Evolutionary conservation across 2,888 invertebrate species (phyloP), one percentile per base, ranked within the genome.

Genomic region (Amblyjoppa fuscipennis): DNA sequence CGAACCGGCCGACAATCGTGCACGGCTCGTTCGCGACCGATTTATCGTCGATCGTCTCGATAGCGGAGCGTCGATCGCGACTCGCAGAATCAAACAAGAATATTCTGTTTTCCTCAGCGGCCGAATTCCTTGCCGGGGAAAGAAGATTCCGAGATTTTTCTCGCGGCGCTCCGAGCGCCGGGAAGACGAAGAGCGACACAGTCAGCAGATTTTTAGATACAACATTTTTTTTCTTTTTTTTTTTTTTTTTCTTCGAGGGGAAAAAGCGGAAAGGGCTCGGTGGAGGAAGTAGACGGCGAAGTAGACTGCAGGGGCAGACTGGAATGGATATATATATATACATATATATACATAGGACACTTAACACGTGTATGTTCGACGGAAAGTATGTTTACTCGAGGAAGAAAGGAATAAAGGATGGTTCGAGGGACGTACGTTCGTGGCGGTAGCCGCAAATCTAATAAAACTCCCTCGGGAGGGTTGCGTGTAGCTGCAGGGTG

Each of bases 311-410:
- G 68, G 7, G 20, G 68, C 41, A 68, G 38, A 41, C 41, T 9
- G 6, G 20, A 9, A 25, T n/a, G 25, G 56, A 25, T 31, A 61
- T 61, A 59, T 34, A 20, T 53, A 53, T 53, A 20, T 53, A 53
- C 7, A 53, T 31, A 61, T 61, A 25, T 20, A 20, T 20, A 53
- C 3, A 56, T 16, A 64, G 6, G 31, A 28, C 49, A 56, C 34
- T 53, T 73, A 87, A 84, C 89, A 89, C 90, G 91, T 90, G 89
- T 88, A 64, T 7, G 87, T 82, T 86, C 87, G 87, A 85, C 86
- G 89, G 89, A 92, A 92, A 92, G 91, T 90, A 89, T 92, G 91
- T 93, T 93, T 93, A 90, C 93, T 88, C 79, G 85, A 83, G 90
- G 89, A 87, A 87, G 89, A 87, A 88, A 88, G 73, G 53, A 61